Conservation (phyloP, 1,140 invertebrate species). For the Neotoxoptera formosana region DNA sequence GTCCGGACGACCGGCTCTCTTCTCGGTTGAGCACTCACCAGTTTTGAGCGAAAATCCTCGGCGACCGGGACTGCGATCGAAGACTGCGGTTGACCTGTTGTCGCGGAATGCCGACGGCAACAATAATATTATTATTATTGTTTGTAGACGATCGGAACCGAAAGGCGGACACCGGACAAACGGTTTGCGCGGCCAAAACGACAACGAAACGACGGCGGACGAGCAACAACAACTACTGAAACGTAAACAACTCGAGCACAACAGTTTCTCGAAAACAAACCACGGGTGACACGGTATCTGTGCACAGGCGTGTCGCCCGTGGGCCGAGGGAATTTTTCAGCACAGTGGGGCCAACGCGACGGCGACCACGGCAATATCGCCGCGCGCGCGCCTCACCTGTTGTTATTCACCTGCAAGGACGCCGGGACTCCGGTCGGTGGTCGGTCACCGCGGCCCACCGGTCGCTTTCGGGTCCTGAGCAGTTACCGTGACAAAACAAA, state of each 20-base stretch:
- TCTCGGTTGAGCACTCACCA: not conserved
- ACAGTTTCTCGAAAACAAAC: not conserved
- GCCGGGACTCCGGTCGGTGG: not conserved
- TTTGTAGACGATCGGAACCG: not conserved
- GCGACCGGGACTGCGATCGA: not conserved
- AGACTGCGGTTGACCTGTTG: not conserved
- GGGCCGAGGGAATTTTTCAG: not conserved
- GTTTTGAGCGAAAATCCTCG: not conserved
- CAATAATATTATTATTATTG: not conserved
- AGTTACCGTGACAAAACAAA: too few relatives aligned
- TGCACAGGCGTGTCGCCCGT: conserved; percentile 26
- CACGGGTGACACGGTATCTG: conserved; percentile 19
- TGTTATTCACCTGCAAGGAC: not conserved
- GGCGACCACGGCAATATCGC: not conserved
- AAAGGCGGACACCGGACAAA: not conserved
- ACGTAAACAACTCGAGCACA: conserved; percentile 37
- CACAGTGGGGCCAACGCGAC: conserved; percentile 17
- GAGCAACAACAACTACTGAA: conserved; percentile 35
- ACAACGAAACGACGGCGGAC: not conserved
- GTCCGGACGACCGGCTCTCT: not conserved
- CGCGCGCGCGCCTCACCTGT: not conserved
- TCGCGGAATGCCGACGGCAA: not conserved
- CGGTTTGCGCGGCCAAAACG: too few relatives aligned
- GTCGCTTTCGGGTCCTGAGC: too few relatives aligned
- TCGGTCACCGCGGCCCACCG: too few relatives aligned